phyloP scores from a whole-genome alignment of 2,113 vertebrate species.

The Pipra filicauda region DNA sequence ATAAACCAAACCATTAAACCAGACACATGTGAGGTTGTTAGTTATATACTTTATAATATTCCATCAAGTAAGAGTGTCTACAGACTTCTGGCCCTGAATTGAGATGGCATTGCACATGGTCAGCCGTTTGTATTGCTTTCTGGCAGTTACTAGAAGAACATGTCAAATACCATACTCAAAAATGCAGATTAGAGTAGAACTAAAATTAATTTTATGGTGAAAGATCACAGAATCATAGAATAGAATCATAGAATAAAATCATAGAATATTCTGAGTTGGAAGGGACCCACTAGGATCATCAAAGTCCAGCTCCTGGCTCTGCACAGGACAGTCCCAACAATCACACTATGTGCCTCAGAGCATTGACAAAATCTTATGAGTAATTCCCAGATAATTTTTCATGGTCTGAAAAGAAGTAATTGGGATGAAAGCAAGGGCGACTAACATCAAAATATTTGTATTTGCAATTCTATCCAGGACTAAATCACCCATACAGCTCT shows the following conservation, averaged over 20 bases:
- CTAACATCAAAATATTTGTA: not conserved
- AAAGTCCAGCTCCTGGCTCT: not conserved
- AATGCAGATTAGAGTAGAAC: not conserved
- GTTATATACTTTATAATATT: not conserved
- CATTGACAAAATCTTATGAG: fast-evolving
- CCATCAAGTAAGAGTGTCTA: not conserved
- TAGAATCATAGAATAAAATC: not conserved
- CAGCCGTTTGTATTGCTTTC: not conserved
- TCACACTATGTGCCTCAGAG: no score
- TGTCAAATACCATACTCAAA: not conserved
- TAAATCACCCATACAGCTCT: not conserved
- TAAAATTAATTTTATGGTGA: not conserved
- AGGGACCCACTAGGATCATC: not conserved
- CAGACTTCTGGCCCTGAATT: not conserved
- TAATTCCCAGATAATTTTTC: not conserved
- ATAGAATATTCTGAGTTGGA: not conserved
- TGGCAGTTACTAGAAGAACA: not conserved
- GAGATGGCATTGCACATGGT: not conserved
- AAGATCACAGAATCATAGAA: not conserved
- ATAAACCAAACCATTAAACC: not conserved
- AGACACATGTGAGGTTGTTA: not conserved
- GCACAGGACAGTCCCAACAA: not conserved
- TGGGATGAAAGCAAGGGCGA: not conserved
- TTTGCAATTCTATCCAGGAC: not conserved
- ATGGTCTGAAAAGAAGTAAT: not conserved